phyloP scores from a whole-genome alignment of 1,140 invertebrate genomes.

The Leptinotarsa undecemlineata region DNA sequence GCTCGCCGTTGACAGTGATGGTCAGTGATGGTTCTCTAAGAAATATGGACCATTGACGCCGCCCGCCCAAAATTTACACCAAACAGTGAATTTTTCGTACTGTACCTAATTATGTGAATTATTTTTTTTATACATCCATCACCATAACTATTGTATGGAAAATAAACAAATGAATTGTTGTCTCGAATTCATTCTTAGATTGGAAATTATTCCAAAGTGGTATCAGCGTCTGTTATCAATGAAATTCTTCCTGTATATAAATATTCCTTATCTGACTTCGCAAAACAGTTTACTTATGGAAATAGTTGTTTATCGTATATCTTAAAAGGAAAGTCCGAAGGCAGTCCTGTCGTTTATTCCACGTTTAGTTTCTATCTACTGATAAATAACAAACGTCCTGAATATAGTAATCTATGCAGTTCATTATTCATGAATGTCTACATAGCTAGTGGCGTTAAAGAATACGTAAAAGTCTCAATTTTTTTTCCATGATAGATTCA shows the following conservation, averaged over 20 bases:
- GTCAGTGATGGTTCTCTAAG: too few relatives aligned
- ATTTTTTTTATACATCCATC: too few relatives aligned
- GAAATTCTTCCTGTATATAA: slow-evolving; percentile 32
- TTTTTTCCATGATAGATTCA: too few relatives aligned
- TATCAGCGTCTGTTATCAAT: slow-evolving; percentile 32
- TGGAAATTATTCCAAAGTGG: background rate
- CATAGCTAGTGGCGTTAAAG: too few relatives aligned
- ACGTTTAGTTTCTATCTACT: background rate
- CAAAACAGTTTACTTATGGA: slow-evolving; percentile 36
- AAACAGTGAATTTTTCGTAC: too few relatives aligned
- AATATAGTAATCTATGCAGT: background rate
- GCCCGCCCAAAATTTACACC: too few relatives aligned
- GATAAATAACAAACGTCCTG: background rate
- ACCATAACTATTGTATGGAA: too few relatives aligned
- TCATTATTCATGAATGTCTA: background rate
- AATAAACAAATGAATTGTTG: too few relatives aligned
- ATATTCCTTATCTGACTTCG: slow-evolving; percentile 34
- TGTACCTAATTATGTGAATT: too few relatives aligned
- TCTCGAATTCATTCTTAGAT: background rate
- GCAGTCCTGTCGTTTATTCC: slow-evolving; percentile 28
- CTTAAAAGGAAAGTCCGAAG: slow-evolving; percentile 31
- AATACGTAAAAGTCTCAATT: too few relatives aligned
- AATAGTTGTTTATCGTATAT: slow-evolving; percentile 33
- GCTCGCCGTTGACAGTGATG: too few relatives aligned
- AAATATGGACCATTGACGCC: too few relatives aligned